Base-by-base conservation (phyloP, 2,113 vertebrate species). In the Numida meleagris region DNA sequence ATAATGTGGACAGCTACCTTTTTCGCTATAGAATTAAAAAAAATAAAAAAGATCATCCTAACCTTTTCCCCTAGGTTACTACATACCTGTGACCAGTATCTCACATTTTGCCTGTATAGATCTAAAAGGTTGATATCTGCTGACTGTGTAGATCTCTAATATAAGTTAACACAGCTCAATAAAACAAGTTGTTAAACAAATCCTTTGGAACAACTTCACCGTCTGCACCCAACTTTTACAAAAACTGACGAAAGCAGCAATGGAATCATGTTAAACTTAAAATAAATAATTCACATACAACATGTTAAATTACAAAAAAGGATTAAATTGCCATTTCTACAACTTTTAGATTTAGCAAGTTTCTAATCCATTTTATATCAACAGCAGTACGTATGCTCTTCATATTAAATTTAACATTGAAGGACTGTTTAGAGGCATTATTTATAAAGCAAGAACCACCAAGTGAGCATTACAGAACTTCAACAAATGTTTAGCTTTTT, bases 211-310 rank as follows among this genome's bases (percentile, higher is more conserved):
- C 51, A 94, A 96, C 90, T 94, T 96, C 89, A 94, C 81, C 86
- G 74, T 82, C 96, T 94, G 97, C 76, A 96, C 82, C 83, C 89
- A 96, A 96, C 94, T 89, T 76, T 66, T 86, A 94, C 92, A 89
- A 84, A 96, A 94, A 95, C 43, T 74, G 77, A 95, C 95, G 93
- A 96, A 97, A 97, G 95, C 93, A 96, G 93, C 96, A 98, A 97
- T 80, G 93, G 96, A 97, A 96, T 96, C 90, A 78, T 94, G 97
- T 97, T 97, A 96, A 95, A 96, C 76, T 88, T 83, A 91, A 90
- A 98, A 98, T 98, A 98, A 98, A 98, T 98, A 98, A 98, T 96
- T 97, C 95, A 98, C 97, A 95, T 96, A 95, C 86, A 97, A 97
- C 97, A 96, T 94, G 97, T 97, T 97, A 97, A 97, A 97, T 95